These are phyloP conservation scores for Spea multiplicata DNA, from an alignment of 2,113 vertebrate genomes.

Conservation along the genomic window DNA sequence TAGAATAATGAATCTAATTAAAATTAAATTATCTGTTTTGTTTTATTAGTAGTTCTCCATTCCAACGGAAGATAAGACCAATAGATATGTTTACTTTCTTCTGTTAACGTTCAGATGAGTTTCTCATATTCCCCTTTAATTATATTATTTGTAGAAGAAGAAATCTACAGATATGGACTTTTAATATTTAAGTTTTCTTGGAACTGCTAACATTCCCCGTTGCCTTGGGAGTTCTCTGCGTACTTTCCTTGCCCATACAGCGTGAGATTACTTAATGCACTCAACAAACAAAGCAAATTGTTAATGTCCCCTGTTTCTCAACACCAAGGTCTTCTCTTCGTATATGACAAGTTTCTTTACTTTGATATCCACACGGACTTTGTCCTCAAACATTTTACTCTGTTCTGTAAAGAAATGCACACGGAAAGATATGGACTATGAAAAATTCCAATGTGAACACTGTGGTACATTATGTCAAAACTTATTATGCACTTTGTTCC, in stretches of 20 bases:
- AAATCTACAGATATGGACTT: constrained; percentile 33
- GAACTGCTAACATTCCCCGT: constrained; percentile 2
- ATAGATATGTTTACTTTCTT: constrained; percentile 37
- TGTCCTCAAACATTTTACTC: too few relatives aligned
- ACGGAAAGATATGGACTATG: too few relatives aligned
- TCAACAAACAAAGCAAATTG: too few relatives aligned
- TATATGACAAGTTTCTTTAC: too few relatives aligned
- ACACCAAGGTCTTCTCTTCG: too few relatives aligned
- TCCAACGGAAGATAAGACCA: constrained; percentile 35
- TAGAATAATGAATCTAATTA: constrained; percentile 48
- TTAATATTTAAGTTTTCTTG: constrained; percentile 29
- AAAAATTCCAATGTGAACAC: too few relatives aligned
- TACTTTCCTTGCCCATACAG: neutral
- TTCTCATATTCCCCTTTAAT: constrained; percentile 38
- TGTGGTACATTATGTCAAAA: too few relatives aligned
- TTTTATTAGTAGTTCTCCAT: constrained; percentile 45
- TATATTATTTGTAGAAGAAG: constrained; percentile 35
- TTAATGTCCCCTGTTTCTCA: too few relatives aligned
- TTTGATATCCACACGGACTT: too few relatives aligned
- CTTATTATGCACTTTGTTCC: too few relatives aligned
- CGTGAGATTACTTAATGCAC: too few relatives aligned
- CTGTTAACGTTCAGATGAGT: constrained; percentile 21
- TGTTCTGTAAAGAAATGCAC: too few relatives aligned
- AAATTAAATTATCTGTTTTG: constrained; percentile 34
- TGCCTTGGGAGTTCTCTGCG: constrained; percentile 11